Evolutionary conservation across 2,797 vertebrate genomes (phyloP).

Genomic region (Picus viridis): DNA sequence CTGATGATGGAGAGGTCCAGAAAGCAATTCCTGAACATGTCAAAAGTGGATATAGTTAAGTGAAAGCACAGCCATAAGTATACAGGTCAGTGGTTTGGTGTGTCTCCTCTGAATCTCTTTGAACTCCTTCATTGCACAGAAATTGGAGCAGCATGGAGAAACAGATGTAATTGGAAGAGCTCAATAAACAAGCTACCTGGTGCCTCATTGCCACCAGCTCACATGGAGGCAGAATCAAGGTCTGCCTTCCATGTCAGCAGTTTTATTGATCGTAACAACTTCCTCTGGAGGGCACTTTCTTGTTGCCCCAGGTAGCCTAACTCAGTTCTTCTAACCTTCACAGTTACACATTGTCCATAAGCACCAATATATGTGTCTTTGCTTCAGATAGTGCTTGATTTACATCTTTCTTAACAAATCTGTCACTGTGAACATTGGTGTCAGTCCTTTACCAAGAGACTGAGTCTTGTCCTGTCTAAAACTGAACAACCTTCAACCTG

Average conservation of each 20-base stretch:
- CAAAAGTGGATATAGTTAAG: background rate
- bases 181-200: background rate
- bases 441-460: background rate
- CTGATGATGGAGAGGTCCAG: background rate
- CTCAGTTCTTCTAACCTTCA: background rate
- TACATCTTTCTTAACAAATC: background rate
- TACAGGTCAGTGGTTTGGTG: background rate
- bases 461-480: background rate
- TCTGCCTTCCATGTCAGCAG: background rate
- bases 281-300: background rate
- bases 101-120: background rate
- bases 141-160: background rate
- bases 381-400: background rate
- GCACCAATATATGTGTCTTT: background rate
- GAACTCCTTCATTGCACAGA: background rate
- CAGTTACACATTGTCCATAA: background rate
- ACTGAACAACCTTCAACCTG: background rate
- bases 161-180: background rate
- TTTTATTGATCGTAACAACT: background rate
- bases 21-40: background rate
- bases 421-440: fast-evolving
- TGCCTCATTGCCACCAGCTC: background rate
- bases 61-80: background rate
- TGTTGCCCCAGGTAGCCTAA: background rate
- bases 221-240: background rate